These are phyloP conservation scores for Pedicia rivosa DNA, from an alignment of 2,888 invertebrate genomes.

Conservation along the genomic window DNA sequence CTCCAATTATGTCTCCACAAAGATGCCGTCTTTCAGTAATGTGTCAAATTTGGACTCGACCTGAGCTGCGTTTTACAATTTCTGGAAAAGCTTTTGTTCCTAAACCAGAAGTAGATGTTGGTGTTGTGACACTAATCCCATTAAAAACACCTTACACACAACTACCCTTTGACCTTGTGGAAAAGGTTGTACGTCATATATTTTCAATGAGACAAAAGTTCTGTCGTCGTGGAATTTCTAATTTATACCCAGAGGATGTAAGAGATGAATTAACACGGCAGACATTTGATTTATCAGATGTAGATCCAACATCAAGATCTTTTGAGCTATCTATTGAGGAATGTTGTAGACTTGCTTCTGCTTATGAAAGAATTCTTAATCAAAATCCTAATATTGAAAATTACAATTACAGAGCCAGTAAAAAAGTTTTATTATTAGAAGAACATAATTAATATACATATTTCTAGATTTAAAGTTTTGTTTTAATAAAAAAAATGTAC, in stretches of 20 bases:
- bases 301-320: slow-evolving; percentile 52
- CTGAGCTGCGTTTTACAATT: slow-evolving; percentile 71
- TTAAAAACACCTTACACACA: slow-evolving; percentile 53
- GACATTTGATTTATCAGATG: slow-evolving; percentile 53
- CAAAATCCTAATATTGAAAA: slow-evolving; percentile 44
- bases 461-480: too few species aligned
- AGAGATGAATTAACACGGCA: slow-evolving; percentile 45
- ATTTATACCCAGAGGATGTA: slow-evolving; percentile 57
- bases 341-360: slow-evolving; percentile 56
- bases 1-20: slow-evolving; percentile 46
- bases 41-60: slow-evolving; percentile 84
- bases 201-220: slow-evolving; percentile 84
- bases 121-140: slow-evolving; percentile 80
- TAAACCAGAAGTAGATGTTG: slow-evolving; percentile 91
- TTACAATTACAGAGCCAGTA: slow-evolving; percentile 52
- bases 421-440: slow-evolving; percentile 5
- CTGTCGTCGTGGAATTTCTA: slow-evolving; percentile 48
- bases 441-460: too few species aligned
- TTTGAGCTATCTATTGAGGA: slow-evolving; percentile 64
- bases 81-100: slow-evolving; percentile 85
- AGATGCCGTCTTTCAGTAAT: slow-evolving; percentile 86
- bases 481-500: too few species aligned
- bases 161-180: slow-evolving; percentile 68
- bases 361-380: slow-evolving; percentile 56
- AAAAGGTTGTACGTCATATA: slow-evolving; percentile 73